Evolutionary conservation across 2,888 invertebrate genomes (phyloP).

Genomic region (Cheilosia grossa): DNA sequence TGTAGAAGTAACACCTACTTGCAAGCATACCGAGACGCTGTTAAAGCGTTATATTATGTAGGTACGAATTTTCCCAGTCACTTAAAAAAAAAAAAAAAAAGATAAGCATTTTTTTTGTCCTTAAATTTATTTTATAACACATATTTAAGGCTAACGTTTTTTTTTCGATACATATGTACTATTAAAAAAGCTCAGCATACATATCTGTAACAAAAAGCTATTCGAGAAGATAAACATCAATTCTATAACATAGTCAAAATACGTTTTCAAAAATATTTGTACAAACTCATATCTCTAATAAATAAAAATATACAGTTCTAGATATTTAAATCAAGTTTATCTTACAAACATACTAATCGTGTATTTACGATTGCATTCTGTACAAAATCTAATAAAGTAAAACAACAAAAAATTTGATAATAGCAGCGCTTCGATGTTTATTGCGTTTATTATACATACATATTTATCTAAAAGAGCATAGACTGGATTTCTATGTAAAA

Average conservation of each 20-base stretch:
- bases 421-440: conserved; percentile 6
- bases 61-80: too few species aligned
- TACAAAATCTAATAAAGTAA: conserved; percentile 42
- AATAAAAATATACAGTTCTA: conserved; percentile 33
- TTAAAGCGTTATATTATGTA: too few species aligned
- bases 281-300: conserved; percentile 60
- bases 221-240: conserved; percentile 24
- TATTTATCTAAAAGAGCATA: neutral
- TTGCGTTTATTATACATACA: neutral
- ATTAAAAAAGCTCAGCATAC: conserved; percentile 34
- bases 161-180: conserved; percentile 5
- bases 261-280: conserved; percentile 52
- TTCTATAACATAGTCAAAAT: conserved; percentile 36
- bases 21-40: too few species aligned
- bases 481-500: neutral
- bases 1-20: too few species aligned
- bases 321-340: conserved; percentile 33
- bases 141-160: conserved; percentile 1
- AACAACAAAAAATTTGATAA: conserved; percentile 10
- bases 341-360: conserved; percentile 37
- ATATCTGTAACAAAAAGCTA: conserved; percentile 33
- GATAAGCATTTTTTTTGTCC: conserved; percentile 13
- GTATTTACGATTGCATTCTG: conserved; percentile 43
- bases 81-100: too few species aligned
- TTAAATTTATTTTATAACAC: conserved; percentile 29